Evolutionary conservation across 2,113 vertebrate species (phyloP).

Genomic region (Illadopsis cleaveri): DNA sequence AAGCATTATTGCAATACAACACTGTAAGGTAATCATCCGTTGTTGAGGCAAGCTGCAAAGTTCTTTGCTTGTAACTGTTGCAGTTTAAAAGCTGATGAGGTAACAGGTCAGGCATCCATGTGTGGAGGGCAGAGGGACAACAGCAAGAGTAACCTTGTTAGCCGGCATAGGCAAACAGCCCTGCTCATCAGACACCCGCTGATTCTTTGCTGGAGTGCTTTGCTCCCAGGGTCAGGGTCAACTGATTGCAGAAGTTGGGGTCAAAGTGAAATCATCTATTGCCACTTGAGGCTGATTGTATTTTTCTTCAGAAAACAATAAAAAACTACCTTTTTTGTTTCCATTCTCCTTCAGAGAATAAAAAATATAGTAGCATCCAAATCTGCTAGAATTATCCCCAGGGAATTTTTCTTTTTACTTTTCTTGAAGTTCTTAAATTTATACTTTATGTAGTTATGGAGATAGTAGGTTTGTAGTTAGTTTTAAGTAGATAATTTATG

Average conservation of each 20-base stretch:
- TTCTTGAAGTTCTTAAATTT: not conserved
- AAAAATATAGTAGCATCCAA: not conserved
- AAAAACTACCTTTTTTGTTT: not conserved
- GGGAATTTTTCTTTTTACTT: not conserved
- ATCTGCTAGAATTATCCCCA: not conserved
- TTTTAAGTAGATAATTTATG: not conserved
- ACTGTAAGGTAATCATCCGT: not conserved
- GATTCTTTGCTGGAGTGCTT: not conserved
- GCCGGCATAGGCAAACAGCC: rapidly evolving
- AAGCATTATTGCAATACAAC: not conserved
- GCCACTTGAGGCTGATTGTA: not conserved
- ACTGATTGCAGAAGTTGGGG: not conserved
- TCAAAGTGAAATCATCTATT: not conserved
- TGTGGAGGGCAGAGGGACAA: not conserved
- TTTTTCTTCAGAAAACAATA: not conserved
- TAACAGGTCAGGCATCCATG: not conserved
- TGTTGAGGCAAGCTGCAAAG: not conserved
- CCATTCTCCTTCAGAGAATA: not conserved
- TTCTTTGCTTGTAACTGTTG: not conserved
- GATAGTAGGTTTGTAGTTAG: not conserved
- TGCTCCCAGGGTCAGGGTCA: not conserved
- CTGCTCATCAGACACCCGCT: not conserved
- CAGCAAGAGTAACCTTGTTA: not conserved
- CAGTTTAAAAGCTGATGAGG: not conserved
- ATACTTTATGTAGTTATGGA: not conserved